Percentiles rank a stretch among this genome's conserved stretches.
Evolutionary conservation across 2,888 invertebrate genomes (phyloP).

Genomic region (Eupithecia inturbata): DNA sequence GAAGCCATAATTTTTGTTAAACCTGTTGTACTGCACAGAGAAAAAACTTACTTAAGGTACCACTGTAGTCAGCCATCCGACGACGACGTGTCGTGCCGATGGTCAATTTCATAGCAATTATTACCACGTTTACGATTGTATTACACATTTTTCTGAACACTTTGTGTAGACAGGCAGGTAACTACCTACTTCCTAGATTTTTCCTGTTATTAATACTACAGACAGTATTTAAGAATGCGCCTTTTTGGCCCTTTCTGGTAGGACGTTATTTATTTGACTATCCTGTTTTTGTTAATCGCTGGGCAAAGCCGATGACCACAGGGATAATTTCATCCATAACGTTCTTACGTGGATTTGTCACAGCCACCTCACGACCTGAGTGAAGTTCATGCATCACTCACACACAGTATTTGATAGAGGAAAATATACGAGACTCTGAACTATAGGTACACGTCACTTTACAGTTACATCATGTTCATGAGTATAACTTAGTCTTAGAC

Average conservation of each 20-base stretch:
- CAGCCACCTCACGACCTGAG: not conserved
- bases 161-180: too few species aligned
- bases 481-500: too few species aligned
- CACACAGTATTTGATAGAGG: not conserved
- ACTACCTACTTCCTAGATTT: constrained; percentile 33
- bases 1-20: not conserved
- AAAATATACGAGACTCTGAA: not conserved
- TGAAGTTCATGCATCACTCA: not conserved
- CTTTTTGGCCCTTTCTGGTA: too few species aligned
- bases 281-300: not conserved
- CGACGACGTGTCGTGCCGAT: constrained; percentile 34
- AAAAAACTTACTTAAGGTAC: not conserved
- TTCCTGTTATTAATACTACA: constrained; percentile 23
- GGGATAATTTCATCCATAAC: not conserved
- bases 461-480: too few species aligned
- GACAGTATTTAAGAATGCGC: not conserved
- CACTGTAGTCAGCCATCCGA: constrained; percentile 28
- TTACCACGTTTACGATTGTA: constrained; percentile 25
- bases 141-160: constrained; percentile 22
- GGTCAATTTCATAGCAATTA: constrained; percentile 40
- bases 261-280: not conserved
- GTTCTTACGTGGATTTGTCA: not conserved
- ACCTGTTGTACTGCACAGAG: not conserved
- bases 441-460: too few species aligned
- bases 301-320: not conserved